Base-by-base conservation (phyloP, 2,113 vertebrate species). In the Dascyllus trimaculatus region DNA sequence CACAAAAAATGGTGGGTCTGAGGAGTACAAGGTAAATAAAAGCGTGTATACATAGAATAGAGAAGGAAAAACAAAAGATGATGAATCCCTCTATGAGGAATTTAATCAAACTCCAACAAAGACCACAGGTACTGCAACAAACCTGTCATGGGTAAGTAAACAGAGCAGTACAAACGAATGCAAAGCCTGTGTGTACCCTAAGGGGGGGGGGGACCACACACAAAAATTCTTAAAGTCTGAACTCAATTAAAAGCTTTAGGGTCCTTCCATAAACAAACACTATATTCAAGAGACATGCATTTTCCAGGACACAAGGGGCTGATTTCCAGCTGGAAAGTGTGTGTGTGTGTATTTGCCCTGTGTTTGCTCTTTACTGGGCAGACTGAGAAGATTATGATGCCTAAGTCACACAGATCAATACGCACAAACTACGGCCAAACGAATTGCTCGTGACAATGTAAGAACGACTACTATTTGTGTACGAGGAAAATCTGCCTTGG, bases 391-490 rank as follows among this genome's bases (percentile, higher is more conserved):
- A 95, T 95, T 93, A 94, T 87, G 87, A 82, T 89, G 90, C 82
- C 80, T 86, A 87, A 93, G 91, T 89, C 75, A 81, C 79, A 65
- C 59, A 71, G 89, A 94, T 95, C 95, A 88, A 94, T 94, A 91
- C 67, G 53, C 61, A 85, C 88, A 93, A 95, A 89, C 91, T 91
- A 93, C 93, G 90, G 85, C 56, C 87, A 91, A 93, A 94, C 92
- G 90, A 94, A 93, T 93, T 92, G 93, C 87, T 93, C 93, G 90
- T 93, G 95, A 95, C 93, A 93, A 85, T 45, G 60, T 80, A 81
- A 84, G 78, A 75, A 88, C 89, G 79, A 88, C 83, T 69, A 58
- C 56, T 56, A 80, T 25, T 71, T 84, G 75, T 70, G 52, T 66
- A 75, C 8, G 32, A 49, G 73, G 78, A n/a, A 48, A 80, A 84